Percentiles rank a stretch among this genome's conserved stretches.
Conservation (phyloP, 2,888 invertebrate genomes). For the Drosophila mimica region DNA sequence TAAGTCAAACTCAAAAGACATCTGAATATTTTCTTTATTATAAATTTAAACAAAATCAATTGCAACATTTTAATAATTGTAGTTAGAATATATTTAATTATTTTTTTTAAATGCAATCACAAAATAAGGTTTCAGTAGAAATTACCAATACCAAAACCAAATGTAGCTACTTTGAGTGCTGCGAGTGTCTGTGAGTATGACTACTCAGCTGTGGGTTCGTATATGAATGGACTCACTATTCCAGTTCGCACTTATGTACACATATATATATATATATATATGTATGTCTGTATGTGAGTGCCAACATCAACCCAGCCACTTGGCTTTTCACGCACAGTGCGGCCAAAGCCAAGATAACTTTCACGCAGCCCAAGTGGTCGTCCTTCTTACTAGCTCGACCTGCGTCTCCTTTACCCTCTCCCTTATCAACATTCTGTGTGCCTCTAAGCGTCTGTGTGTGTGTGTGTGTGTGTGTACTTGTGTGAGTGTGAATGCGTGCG, state of each 20-base stretch:
- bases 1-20: not conserved
- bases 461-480: slow-evolving; percentile 12
- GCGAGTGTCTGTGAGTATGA: slow-evolving; percentile 41
- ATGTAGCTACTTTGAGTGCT: slow-evolving; percentile 63
- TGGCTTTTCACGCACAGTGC: slow-evolving; percentile 75
- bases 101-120: slow-evolving; percentile 5
- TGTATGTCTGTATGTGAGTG: slow-evolving; percentile 30
- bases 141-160: slow-evolving; percentile 15
- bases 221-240: slow-evolving; percentile 33
- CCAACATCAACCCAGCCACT: slow-evolving; percentile 68
- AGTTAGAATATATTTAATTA: not conserved
- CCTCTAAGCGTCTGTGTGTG: slow-evolving; percentile 3
- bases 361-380: slow-evolving; percentile 60
- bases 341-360: slow-evolving; percentile 61
- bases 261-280: not conserved
- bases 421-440: slow-evolving; percentile 4
- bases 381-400: slow-evolving; percentile 13
- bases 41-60: not conserved
- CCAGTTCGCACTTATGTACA: slow-evolving; percentile 3
- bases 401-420: slow-evolving; percentile 15
- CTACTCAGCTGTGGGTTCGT: slow-evolving; percentile 12
- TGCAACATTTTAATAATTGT: not conserved
- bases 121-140: slow-evolving; percentile 10
- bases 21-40: not conserved
- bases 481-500: slow-evolving; percentile 62